Evolutionary conservation across 2,113 vertebrate species (phyloP).

Genomic region (Poicephalus gulielmi): DNA sequence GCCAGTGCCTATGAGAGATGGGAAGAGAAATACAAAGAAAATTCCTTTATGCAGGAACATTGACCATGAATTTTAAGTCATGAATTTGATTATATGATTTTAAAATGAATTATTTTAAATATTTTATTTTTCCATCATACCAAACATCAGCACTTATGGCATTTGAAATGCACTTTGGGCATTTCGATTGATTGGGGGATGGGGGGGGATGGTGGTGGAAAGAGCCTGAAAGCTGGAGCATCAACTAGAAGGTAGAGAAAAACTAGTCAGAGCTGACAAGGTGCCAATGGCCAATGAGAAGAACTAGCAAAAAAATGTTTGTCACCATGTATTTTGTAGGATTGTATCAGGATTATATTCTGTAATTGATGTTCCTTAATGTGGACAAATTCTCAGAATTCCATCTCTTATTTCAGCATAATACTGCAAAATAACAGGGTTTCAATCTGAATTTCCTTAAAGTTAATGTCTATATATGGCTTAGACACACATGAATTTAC

Average conservation of each 20-base stretch:
- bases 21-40: background rate
- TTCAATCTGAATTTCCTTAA: background rate
- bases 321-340: background rate
- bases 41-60: background rate
- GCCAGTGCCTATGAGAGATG: constrained; percentile 84
- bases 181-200: background rate
- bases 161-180: background rate
- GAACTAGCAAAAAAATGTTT: background rate
- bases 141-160: background rate
- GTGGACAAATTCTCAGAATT: background rate
- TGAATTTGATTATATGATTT: background rate
- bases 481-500: background rate
- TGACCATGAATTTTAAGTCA: background rate
- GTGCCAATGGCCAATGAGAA: background rate
- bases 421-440: background rate
- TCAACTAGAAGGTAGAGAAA: background rate
- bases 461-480: background rate
- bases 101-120: background rate
- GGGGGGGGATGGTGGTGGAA: too few relatives aligned
- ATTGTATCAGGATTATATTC: background rate
- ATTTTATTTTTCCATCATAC: background rate
- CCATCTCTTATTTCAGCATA: background rate
- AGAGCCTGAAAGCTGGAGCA: background rate
- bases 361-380: background rate
- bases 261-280: background rate